Evolutionary conservation across 2,113 vertebrate genomes (phyloP).

Genomic region (Cygnus atratus): DNA sequence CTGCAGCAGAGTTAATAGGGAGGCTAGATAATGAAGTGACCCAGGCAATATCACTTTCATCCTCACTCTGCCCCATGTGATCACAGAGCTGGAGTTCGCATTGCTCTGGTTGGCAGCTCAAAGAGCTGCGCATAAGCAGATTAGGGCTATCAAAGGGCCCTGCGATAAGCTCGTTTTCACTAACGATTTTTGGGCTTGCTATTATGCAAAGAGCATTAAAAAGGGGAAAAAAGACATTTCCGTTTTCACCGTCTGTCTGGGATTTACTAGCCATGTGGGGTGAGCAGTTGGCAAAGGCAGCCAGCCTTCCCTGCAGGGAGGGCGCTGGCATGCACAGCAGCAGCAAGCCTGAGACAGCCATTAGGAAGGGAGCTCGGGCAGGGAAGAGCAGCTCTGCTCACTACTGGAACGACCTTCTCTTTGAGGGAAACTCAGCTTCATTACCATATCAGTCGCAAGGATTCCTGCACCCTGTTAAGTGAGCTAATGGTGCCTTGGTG

Average conservation of each 20-base stretch:
- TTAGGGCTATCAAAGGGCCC: conserved; percentile 72
- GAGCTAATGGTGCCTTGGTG: conserved; percentile 35
- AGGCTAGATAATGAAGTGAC: conserved; percentile 64
- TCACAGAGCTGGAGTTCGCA: conserved; percentile 45
- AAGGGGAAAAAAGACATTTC: conserved; percentile 55
- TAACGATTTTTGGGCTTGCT: conserved; percentile 65
- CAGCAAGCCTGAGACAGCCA: conserved; percentile 1
- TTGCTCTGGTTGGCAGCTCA: conserved; percentile 67
- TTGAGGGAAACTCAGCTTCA: conserved; percentile 38
- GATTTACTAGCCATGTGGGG: conserved; percentile 50
- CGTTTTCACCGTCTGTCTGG: conserved; percentile 57
- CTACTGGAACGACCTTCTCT: conserved; percentile 57
- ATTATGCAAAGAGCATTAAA: conserved; percentile 73
- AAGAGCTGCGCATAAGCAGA: conserved; percentile 68
- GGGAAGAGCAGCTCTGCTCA: conserved; percentile 19
- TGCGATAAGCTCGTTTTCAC: conserved; percentile 70
- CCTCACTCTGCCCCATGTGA: conserved; percentile 49
- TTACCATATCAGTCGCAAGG: conserved; percentile 42
- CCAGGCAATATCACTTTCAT: conserved; percentile 66
- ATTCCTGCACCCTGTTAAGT: conserved; percentile 42
- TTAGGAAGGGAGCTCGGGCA: conserved; percentile 43
- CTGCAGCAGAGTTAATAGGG: conserved; percentile 25
- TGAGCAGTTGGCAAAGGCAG: conserved; percentile 51
- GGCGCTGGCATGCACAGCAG: not conserved
- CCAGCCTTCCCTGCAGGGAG: conserved; percentile 43